phyloP scores from a whole-genome alignment of 2,797 vertebrate species.

The Notamacropus eugenii region DNA sequence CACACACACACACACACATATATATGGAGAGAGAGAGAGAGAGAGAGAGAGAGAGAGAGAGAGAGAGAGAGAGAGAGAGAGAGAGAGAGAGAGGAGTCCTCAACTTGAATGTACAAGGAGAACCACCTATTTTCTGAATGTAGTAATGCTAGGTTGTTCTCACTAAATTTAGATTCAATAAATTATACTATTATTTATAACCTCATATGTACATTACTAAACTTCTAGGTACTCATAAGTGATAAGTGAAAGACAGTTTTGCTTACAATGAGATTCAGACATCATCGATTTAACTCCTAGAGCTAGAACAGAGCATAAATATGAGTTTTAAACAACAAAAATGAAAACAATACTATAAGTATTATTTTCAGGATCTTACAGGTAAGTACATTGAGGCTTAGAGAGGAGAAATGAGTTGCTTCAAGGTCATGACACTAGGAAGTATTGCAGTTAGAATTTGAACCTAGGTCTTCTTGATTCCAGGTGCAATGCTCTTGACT shows the following conservation, averaged over 20 bases:
- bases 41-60: no score
- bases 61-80: no score
- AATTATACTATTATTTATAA: not conserved
- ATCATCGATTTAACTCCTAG: not conserved
- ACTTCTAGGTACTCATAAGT: slow-evolving; percentile 12
- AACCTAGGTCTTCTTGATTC: not conserved
- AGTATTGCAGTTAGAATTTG: not conserved
- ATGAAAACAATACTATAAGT: not conserved
- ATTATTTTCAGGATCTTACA: not conserved
- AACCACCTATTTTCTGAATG: not conserved
- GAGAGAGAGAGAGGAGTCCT: no score
- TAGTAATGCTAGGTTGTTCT: not conserved
- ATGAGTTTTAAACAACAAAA: not conserved
- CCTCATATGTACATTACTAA: not conserved
- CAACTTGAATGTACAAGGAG: no score
- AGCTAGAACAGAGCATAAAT: not conserved
- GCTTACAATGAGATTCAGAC: slow-evolving; percentile 4
- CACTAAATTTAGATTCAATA: slow-evolving; percentile 1
- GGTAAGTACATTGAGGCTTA: not conserved
- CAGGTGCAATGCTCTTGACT: not conserved
- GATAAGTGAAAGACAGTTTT: slow-evolving; percentile 1
- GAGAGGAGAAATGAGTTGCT: not conserved
- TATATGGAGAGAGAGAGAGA: no score
- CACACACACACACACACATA: no score
- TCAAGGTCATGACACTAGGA: not conserved